Evolutionary conservation across 2,113 vertebrate species (phyloP).

Genomic region (Parotia lawesii): DNA sequence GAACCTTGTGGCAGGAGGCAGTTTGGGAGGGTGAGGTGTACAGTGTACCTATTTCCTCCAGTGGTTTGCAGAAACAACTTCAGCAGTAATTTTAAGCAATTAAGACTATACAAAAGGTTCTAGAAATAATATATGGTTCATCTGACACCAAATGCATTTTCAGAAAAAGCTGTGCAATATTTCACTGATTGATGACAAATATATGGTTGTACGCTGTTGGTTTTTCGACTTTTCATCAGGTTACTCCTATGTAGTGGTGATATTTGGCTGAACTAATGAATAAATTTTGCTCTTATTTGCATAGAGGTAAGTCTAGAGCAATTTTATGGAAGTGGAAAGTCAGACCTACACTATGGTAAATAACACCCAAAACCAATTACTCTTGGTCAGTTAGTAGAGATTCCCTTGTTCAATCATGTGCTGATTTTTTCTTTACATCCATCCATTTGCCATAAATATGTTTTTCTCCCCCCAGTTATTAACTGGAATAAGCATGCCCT

Average conservation of each 20-base stretch:
- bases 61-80: not conserved
- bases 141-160: not conserved
- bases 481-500: not conserved
- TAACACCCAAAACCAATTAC: not conserved
- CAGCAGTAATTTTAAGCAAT: not conserved
- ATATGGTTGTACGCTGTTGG: not conserved
- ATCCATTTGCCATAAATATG: not conserved
- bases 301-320: not conserved
- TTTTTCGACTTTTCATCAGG: not conserved
- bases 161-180: not conserved
- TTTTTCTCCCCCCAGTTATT: not conserved
- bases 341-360: not conserved
- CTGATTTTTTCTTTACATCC: not conserved
- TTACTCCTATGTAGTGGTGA: not conserved
- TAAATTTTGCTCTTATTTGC: not conserved
- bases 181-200: not conserved
- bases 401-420: not conserved
- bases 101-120: not conserved
- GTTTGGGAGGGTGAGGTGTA: not conserved
- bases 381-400: not conserved
- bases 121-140: not conserved
- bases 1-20: not conserved
- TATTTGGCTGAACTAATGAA: not conserved
- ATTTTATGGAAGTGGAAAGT: not conserved
- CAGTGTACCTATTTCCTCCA: not conserved